Percentiles rank a stretch among this genome's conserved stretches.
Evolutionary conservation across 2,888 invertebrate species (phyloP).

Genomic region (Acrobasis consociella): DNA sequence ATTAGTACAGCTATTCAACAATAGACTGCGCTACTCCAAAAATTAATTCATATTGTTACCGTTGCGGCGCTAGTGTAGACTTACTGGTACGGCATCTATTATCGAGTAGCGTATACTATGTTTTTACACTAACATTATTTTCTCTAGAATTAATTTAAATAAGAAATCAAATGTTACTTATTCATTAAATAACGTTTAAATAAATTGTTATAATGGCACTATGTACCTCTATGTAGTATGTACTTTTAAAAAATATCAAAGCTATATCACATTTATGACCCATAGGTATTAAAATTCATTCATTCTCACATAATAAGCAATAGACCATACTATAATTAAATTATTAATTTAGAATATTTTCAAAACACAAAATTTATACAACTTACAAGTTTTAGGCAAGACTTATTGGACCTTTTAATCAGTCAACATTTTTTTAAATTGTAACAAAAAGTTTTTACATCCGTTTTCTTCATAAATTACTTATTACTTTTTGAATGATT

Average conservation of each 20-base stretch:
- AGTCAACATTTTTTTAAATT: not conserved
- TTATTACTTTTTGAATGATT: slow-evolving; percentile 2
- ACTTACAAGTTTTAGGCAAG: too few relatives aligned
- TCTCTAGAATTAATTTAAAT: not conserved
- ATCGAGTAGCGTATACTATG: slow-evolving; percentile 44
- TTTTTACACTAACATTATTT: not conserved
- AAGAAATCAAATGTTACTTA: not conserved
- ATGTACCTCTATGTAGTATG: too few relatives aligned
- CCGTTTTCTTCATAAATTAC: not conserved
- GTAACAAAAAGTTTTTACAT: too few relatives aligned
- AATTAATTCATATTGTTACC: not conserved
- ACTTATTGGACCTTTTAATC: not conserved
- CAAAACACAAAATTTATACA: too few relatives aligned
- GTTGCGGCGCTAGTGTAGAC: slow-evolving; percentile 4
- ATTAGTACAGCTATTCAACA: not conserved
- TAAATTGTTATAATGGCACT: too few relatives aligned
- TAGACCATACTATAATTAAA: too few relatives aligned
- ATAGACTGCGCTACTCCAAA: not conserved
- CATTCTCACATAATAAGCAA: too few relatives aligned
- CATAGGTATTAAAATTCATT: too few relatives aligned
- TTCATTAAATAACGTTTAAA: too few relatives aligned
- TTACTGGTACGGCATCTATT: slow-evolving; percentile 10
- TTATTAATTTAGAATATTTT: too few relatives aligned
- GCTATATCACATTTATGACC: too few relatives aligned
- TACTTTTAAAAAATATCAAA: too few relatives aligned